Evolutionary conservation across 2,113 vertebrate species (phyloP).

Genomic region (Saccopteryx leptura): DNA sequence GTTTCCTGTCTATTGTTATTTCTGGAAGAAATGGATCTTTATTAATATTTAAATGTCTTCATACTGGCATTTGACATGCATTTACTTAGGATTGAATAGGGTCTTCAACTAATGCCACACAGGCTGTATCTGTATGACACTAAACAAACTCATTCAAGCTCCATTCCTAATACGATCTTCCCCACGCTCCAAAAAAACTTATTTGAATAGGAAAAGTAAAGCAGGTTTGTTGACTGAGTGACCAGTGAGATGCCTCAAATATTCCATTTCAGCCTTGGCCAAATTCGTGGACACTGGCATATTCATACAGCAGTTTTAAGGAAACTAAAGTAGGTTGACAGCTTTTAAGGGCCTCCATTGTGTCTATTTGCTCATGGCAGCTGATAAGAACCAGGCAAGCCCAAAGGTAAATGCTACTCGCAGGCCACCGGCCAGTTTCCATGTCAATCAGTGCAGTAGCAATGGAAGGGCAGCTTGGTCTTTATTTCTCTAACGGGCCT

Average conservation of each 20-base stretch:
- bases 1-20: slow-evolving; percentile 65
- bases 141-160: neutral
- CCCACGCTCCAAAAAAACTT: accelerated
- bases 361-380: neutral
- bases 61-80: slow-evolving; percentile 1
- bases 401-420: neutral
- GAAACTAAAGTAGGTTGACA: neutral
- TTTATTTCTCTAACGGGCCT: neutral
- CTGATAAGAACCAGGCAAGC: neutral
- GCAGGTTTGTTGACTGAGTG: neutral
- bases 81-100: neutral
- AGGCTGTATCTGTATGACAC: accelerated
- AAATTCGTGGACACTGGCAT: neutral
- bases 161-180: neutral
- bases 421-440: neutral
- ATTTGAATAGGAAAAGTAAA: neutral
- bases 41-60: slow-evolving; percentile 63
- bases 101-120: neutral
- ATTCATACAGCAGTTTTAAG: neutral
- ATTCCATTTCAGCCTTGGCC: neutral
- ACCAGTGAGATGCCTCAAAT: neutral
- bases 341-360: neutral
- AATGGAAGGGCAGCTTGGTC: neutral
- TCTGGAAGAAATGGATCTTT: slow-evolving; percentile 56
- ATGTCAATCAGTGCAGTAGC: neutral